Base-by-base conservation (phyloP, 2,113 vertebrate genomes). In the Sturnus vulgaris region DNA sequence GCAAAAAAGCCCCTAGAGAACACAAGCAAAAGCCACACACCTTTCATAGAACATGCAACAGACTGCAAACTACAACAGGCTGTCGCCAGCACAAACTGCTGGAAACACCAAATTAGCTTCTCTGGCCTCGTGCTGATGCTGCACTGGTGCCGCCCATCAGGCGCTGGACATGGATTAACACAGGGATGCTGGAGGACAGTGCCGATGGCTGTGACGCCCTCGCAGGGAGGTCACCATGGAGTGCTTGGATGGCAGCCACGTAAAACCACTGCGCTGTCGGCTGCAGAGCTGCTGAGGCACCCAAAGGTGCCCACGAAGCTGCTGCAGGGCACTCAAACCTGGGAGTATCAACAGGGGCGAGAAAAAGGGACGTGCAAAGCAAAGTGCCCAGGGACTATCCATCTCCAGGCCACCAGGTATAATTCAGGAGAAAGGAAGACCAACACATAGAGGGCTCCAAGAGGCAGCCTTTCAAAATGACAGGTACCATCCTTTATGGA, bases 261-360 rank as follows among this genome's bases (percentile, higher is more conserved):
- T 35, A 37, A 15, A 25, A 10, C 27, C 64, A 44, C 0, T 0
- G 68, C 17, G 3, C 33, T 13, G 30, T 0, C 0, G 0, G 59
- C 53, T 61, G 61, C 65, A 65, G 42, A 78, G 63, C 52, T 59
- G 59, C 65, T 0, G 2, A 37, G 68, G 66, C n/a, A 57, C 11
- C 30, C 46, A 19, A 4, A 17, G 61, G 31, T 1, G 3, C 39
- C 52, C 9, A 1, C 39, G 33, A n/a, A 47, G 15, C 25, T 69
- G 37, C 46, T 9, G 2, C n/a, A 19, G 46, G 9, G 13, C 50
- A 17, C 69, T 61, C 40, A 35, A 57, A 84, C 14, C 18, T 15
- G 23, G 50, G 17, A 78, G 56, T 16, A 20, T 20, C 10, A 33
- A 30, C 5, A 42, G 2, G 3, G 15, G 19, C 0, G 1, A 75